phyloP scores from a whole-genome alignment of 2,113 vertebrate genomes.

The Ochotona princeps region DNA sequence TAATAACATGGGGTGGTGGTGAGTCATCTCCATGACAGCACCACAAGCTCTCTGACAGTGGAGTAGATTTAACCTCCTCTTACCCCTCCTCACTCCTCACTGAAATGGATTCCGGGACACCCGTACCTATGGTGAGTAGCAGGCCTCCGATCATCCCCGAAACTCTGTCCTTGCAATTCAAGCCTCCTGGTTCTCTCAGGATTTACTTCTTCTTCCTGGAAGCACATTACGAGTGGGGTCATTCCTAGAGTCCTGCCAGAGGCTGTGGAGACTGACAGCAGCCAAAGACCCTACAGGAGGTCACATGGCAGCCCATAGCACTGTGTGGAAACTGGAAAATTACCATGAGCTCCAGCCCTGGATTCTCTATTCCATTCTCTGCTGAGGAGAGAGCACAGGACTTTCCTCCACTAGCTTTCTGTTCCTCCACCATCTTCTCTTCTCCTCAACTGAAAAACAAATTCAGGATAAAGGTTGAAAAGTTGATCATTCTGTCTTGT shows the following conservation, averaged over 20 bases:
- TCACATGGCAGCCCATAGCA: not conserved
- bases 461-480: not conserved
- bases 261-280: not conserved
- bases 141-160: not conserved
- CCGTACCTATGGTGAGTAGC: slow-evolving; percentile 36
- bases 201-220: slow-evolving; percentile 58
- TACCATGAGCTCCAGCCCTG: slow-evolving; percentile 62
- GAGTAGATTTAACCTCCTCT: not conserved
- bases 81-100: not conserved
- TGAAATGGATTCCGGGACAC: not conserved
- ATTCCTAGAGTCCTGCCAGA: not conserved
- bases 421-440: slow-evolving; percentile 30
- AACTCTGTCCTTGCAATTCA: not conserved
- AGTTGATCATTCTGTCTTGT: not conserved
- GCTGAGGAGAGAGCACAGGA: not conserved
- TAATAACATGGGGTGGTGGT: not conserved
- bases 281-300: not conserved
- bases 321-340: not conserved
- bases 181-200: not conserved
- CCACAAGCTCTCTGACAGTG: not conserved
- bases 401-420: slow-evolving; percentile 1
- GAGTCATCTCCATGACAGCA: not conserved
- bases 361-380: not conserved
- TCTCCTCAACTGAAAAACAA: slow-evolving; percentile 53
- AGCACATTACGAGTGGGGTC: not conserved